Base-by-base conservation (phyloP, 2,888 invertebrate species). In the Hydropsyche betteni region DNA sequence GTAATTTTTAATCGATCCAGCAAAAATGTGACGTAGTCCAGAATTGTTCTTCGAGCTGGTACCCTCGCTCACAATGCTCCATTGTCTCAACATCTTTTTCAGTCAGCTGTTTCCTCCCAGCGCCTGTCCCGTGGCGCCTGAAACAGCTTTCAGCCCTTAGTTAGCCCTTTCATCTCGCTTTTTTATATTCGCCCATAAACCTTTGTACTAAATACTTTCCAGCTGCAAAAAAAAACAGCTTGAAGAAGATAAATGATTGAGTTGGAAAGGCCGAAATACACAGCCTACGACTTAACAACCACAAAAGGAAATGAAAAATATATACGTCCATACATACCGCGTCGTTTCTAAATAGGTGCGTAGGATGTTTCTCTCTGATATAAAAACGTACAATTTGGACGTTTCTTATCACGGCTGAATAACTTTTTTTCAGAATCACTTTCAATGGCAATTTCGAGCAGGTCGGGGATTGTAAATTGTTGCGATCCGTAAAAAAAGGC, bases 191-290 rank as follows among this genome's bases (percentile, higher is more conserved):
- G 68, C 69, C 72, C 69, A 61, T 72, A 75, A 75, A 68, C 75
- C 75, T 74, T 74, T 71, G 68, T 75, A 68, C 61, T 70, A 68
- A 73, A 72, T 73, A 77, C 68, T 77, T 69, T 55, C 68, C 61
- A 69, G 69, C 58, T 55, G 53, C 36, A 12, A 61, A 74, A 38
- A 74, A 75, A 73, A 58, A 58, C 72, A 58, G 70, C 53, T 44
- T 77, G 74, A 77, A 69, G 75, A 77, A 77, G 77, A 77, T 77
- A 74, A 75, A 77, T 77, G 75, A 75, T 73, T 72, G 69, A 68
- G 68, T 72, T 55, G 72, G 74, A 69, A 72, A 71, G 53, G 53
- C 55, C 44, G 52, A 75, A 75, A 70, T 70, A 70, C 53, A 70
- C 61, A 36, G 51, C 34, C 75, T 38, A 44, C 68, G 68, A 61